Evolutionary conservation across 2,113 vertebrate species (phyloP), one percentile per base, ranked within the genome.

Genomic region (Campylomormyrus numenius): DNA sequence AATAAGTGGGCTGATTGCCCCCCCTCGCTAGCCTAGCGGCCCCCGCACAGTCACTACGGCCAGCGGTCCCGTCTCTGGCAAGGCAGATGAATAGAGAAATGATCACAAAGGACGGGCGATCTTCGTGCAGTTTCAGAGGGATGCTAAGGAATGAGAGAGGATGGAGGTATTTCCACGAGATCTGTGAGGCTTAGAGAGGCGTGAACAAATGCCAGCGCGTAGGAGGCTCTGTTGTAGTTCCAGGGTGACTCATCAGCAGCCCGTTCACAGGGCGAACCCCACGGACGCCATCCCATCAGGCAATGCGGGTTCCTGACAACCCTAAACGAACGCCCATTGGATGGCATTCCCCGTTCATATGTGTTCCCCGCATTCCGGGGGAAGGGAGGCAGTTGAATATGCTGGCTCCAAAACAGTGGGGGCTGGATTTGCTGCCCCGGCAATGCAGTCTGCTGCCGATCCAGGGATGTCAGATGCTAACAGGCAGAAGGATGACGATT

Each of bases 221-320:
- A 86, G 84, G 85, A 56, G 24, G 85, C 85, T 87, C n/a, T 87
- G 50, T 53, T 87, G 85, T 87, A 56, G 15, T 19, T 35, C 27
- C 45, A 87, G 48, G 85, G 50, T 56, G 85, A 87, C 13, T 87
- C 85, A 87, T 53, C 50, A 5, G 27, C 50, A 35, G 49, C 42
- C 21, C 24, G 42, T 85, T 85, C 74, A 80, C 70, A 6, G 15
- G 48, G 45, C n/a, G 3, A 48, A 49, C 24, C 50, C 50, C 13
- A 1, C 31, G 53, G 85, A 53, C 7, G n/a, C 21, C n/a, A 21
- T 87, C 48, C 48, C 11, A 87, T 53, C 50, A 87, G 85, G 27
- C 85, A 35, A 27, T 21, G 31, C 49, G 53, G 27, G 50, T 10
- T 56, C 50, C n/a, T 27, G 24, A 7, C 46, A 10, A 7, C 48